phyloP scores from a whole-genome alignment of 2,888 invertebrate genomes.

The Crematogaster levior region DNA sequence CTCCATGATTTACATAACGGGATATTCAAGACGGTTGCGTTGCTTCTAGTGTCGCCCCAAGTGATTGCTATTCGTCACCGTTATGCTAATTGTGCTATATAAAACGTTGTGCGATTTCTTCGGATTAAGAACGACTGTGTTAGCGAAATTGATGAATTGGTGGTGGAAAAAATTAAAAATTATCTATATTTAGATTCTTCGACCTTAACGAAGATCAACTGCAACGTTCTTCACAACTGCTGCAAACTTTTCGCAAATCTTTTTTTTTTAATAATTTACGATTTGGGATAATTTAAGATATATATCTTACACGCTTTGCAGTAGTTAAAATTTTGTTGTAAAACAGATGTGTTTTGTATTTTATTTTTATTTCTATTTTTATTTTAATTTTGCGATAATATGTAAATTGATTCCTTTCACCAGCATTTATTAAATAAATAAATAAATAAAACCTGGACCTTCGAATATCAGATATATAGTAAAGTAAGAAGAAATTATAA shows the following conservation, averaged over 20 bases:
- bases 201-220: neutral
- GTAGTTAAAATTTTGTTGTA: too few species aligned
- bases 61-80: neutral
- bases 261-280: too few species aligned
- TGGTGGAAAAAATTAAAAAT: neutral
- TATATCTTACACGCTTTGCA: too few species aligned
- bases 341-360: too few species aligned
- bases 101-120: neutral
- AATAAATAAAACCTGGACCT: neutral
- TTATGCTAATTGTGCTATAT: slow-evolving; percentile 17
- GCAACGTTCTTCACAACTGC: neutral
- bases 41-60: slow-evolving; percentile 5
- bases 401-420: neutral
- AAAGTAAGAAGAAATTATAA: neutral
- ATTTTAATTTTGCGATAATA: neutral
- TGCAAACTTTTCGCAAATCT: neutral
- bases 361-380: too few species aligned
- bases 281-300: too few species aligned
- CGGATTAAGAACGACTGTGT: neutral
- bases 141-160: neutral
- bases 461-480: neutral
- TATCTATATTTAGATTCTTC: neutral
- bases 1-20: slow-evolving; percentile 16
- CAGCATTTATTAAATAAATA: too few species aligned
- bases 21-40: slow-evolving; percentile 19